These are phyloP conservation scores for Pempheris klunzingeri DNA, from an alignment of 2,797 vertebrate species.

Conservation along the genomic window DNA sequence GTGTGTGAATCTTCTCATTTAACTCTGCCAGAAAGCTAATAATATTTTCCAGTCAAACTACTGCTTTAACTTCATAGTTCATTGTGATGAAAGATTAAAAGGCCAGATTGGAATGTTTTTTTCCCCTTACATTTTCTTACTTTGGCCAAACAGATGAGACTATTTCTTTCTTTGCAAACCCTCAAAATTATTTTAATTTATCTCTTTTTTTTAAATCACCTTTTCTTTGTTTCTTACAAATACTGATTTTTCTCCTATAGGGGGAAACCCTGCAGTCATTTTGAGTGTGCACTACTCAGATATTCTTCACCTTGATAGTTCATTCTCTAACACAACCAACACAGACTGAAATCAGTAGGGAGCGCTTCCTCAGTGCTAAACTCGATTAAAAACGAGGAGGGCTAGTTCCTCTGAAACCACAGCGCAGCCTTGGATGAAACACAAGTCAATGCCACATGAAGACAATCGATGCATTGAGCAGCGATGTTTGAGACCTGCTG, in stretches of 20 bases:
- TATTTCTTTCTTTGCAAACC: not conserved
- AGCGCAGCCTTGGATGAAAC: constrained; percentile 40
- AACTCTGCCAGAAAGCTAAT: not conserved
- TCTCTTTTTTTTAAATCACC: no score
- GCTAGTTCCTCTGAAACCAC: constrained; percentile 19
- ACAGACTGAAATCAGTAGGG: constrained; percentile 2
- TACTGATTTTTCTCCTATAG: not conserved
- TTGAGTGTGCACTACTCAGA: constrained; percentile 12
- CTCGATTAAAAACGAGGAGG: constrained; percentile 22
- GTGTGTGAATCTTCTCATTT: no score
- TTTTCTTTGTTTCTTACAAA: not conserved
- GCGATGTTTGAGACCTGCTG: constrained; percentile 38
- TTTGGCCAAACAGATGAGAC: not conserved
- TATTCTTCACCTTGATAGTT: constrained; percentile 36
- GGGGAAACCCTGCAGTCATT: not conserved
- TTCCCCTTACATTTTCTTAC: not conserved
- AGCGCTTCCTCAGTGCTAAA: constrained; percentile 11
- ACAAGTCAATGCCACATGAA: constrained; percentile 52
- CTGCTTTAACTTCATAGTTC: not conserved
- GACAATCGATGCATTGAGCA: constrained; percentile 48
- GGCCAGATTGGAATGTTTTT: not conserved
- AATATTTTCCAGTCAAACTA: not conserved
- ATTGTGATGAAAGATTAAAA: not conserved
- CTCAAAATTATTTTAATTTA: not conserved
- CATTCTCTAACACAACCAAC: constrained; percentile 26